Evolutionary conservation across 2,888 invertebrate genomes (phyloP).

Genomic region (Odontocolon sp.): DNA sequence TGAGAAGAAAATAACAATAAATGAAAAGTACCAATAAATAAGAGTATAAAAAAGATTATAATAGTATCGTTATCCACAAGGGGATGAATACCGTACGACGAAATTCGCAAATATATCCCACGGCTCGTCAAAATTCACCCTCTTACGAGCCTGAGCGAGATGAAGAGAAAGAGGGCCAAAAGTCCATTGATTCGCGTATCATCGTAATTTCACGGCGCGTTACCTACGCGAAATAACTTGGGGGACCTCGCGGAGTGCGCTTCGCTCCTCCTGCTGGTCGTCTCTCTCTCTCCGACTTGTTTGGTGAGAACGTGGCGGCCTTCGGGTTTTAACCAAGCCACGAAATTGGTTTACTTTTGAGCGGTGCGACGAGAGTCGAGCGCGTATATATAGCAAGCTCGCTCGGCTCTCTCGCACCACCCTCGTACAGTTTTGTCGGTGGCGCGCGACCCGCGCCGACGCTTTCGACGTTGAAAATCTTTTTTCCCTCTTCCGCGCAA

Average conservation of each 20-base stretch:
- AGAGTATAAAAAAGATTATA: conserved; percentile 22
- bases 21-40: conserved; percentile 26
- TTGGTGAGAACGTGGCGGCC: conserved; percentile 36
- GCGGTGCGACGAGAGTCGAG: conserved; percentile 56
- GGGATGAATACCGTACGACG: conserved; percentile 28
- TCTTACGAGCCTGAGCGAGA: conserved; percentile 13
- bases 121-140: conserved; percentile 54
- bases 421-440: conserved; percentile 2
- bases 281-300: conserved; percentile 5
- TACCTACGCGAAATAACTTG: conserved; percentile 81
- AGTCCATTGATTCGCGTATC: conserved; percentile 80
- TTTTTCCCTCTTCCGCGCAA: conserved; percentile 15
- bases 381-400: not conserved
- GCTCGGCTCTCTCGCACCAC: not conserved
- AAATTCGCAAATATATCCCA: conserved; percentile 55
- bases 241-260: conserved; percentile 71
- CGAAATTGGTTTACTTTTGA: conserved; percentile 81
- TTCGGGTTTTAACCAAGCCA: conserved; percentile 79
- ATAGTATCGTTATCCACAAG: conserved; percentile 49
- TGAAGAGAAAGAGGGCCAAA: not conserved
- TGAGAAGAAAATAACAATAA: conserved; percentile 26
- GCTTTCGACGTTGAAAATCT: not conserved
- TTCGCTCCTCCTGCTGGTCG: conserved; percentile 65
- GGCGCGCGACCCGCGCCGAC: conserved; percentile 34
- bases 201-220: conserved; percentile 81